Base-by-base conservation (phyloP, 1,140 invertebrate genomes). In the Drosophila kohkoa region DNA sequence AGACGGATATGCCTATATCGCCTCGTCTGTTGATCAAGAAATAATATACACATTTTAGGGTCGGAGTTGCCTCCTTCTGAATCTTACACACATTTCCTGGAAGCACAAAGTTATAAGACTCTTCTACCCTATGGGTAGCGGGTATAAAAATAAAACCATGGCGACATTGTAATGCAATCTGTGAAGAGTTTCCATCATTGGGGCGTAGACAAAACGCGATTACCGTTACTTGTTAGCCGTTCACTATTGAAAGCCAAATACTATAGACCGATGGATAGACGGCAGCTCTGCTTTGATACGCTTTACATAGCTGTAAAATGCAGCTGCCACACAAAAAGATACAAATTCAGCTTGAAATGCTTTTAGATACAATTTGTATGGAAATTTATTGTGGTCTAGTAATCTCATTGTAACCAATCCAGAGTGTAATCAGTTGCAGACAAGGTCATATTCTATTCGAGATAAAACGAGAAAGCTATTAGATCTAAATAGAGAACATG, bases 251-350 rank as follows among this genome's bases (percentile, higher is more conserved):
- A 69, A 48, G 46, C 60, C 62, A 74, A 79, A 70, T 69, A 25
- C 65, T 20, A 6, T 38, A 74, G 55, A 32, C 6, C 32, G 8
- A 20, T 48, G 28, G 32, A 45, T 59, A 7, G 66, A 71, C 73
- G 67, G 75, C 45, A 66, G 65, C 68, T 73, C 70, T 57, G 65
- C 68, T 73, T 73, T 57, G 76, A 87, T 79, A 79, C 76, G 77
- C 48, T 63, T 62, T 30, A 65, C 64, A 46, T 83, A 81, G 82
- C 82, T 73, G 79, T 87, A 87, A 87, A 41, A 79, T 74, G 80
- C 83, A 82, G 79, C 82, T 88, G 82, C 82, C 82, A 87, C 82
- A 87, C 80, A 86, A 77, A 78, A 38, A 63, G 38, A 16, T 63
- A 45, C 43, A 49, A 30, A 30, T 62, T 11, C 49, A 16, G 82